Conservation (phyloP, 1,140 invertebrate genomes). For the Achatina immaculata region DNA sequence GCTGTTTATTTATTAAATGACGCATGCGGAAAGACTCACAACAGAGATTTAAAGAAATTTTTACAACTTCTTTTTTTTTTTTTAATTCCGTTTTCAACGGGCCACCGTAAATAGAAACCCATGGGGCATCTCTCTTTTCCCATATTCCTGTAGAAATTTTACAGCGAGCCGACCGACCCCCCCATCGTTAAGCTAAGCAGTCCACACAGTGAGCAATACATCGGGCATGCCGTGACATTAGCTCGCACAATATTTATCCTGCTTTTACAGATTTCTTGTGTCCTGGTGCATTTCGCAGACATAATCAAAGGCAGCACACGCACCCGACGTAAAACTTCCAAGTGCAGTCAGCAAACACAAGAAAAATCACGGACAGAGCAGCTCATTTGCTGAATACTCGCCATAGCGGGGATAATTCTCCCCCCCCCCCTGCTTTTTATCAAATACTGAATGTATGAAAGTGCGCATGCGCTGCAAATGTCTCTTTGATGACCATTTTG, state of each 20-base stretch:
- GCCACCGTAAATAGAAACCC: not conserved
- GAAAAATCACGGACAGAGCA: not conserved
- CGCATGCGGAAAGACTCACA: not conserved
- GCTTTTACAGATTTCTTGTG: not conserved
- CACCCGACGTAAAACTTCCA: not conserved
- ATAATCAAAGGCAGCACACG: not conserved
- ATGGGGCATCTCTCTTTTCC: not conserved
- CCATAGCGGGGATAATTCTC: too few species aligned
- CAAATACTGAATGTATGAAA: too few species aligned
- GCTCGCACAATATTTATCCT: not conserved
- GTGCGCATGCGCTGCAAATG: too few species aligned
- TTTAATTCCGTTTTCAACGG: not conserved
- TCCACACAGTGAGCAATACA: not conserved
- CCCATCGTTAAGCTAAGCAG: too few species aligned
- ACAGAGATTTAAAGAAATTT: not conserved
- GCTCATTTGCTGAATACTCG: not conserved
- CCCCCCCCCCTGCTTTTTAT: too few species aligned
- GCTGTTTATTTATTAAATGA: not conserved
- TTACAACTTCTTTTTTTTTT: not conserved
- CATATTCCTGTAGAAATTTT: too few species aligned
- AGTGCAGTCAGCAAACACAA: not conserved
- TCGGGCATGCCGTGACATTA: not conserved
- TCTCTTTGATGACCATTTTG: too few species aligned
- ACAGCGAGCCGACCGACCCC: too few species aligned
- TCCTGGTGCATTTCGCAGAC: not conserved